phyloP scores from a whole-genome alignment of 2,113 vertebrate genomes.

The Actinemys pallida region DNA sequence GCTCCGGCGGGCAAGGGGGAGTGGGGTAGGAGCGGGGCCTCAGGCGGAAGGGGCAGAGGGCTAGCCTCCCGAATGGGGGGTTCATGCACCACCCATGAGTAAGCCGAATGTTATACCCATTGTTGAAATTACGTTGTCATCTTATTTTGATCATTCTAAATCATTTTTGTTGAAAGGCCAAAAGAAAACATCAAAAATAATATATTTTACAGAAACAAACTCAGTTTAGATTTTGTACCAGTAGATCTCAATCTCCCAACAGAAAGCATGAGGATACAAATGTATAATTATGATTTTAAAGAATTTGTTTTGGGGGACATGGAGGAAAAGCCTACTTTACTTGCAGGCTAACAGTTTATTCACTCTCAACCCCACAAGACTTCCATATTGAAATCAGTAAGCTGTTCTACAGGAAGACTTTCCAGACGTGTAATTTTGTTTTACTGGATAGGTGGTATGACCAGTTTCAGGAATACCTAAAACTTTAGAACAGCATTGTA shows the following conservation, averaged over 20 bases:
- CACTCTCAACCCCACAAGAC: neutral
- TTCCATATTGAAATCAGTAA: neutral
- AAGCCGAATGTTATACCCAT: neutral
- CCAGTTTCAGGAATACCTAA: neutral
- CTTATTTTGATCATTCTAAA: neutral
- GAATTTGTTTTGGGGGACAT: neutral
- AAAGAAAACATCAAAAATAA: neutral
- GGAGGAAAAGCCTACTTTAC: neutral
- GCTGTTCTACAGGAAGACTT: neutral
- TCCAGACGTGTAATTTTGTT: neutral
- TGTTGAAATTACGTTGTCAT: accelerated
- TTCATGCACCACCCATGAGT: neutral
- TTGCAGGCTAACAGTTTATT: neutral
- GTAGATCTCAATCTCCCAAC: neutral
- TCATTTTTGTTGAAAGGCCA: neutral
- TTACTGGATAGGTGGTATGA: neutral
- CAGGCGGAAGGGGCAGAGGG: no score
- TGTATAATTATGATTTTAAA: neutral
- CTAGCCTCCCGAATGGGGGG: no score
- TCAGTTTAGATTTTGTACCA: neutral
- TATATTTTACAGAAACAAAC: neutral
- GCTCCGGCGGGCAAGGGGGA: no score
- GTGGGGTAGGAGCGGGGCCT: no score
- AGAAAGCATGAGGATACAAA: neutral
- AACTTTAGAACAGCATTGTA: neutral